These are phyloP conservation scores for Lytechinus pictus DNA, from an alignment of 35 echinoderm and acorn worm genomes.

Conservation along the genomic window DNA sequence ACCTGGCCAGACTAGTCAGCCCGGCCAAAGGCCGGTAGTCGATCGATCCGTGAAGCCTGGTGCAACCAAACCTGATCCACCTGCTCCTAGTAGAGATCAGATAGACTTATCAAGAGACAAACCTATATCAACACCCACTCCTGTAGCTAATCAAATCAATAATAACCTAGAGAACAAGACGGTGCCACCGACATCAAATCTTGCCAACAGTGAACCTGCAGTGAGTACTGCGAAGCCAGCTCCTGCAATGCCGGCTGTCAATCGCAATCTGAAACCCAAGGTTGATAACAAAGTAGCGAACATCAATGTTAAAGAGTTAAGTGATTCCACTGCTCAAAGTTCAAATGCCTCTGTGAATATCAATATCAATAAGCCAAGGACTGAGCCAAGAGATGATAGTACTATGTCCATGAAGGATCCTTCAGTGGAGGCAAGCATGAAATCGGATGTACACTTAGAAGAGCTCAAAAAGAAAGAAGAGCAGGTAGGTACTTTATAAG, in stretches of 20 bases:
- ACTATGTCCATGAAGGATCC: not conserved
- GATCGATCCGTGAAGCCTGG: constrained; percentile 43
- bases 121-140: not conserved
- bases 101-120: not conserved
- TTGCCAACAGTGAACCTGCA: not conserved
- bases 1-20: not conserved
- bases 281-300: not conserved
- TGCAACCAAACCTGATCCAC: not conserved
- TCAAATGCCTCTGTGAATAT: not conserved
- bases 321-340: not conserved
- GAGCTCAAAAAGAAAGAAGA: constrained; percentile 30
- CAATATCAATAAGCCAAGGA: not conserved
- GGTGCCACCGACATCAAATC: not conserved
- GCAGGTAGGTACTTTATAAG: not conserved
- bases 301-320: not conserved
- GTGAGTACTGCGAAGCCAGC: not conserved
- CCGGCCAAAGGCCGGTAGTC: not conserved
- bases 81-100: not conserved
- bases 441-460: constrained; percentile 22
- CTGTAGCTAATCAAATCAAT: not conserved
- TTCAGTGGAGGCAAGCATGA: not conserved
- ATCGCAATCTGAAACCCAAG: constrained; percentile 60
- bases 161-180: constrained; percentile 4
- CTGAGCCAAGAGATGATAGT: not conserved
- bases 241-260: constrained; percentile 38